Evolutionary conservation across 1,140 invertebrate species (phyloP), one percentile per base, ranked within the genome.

Genomic region (Drosophila ironensis): DNA sequence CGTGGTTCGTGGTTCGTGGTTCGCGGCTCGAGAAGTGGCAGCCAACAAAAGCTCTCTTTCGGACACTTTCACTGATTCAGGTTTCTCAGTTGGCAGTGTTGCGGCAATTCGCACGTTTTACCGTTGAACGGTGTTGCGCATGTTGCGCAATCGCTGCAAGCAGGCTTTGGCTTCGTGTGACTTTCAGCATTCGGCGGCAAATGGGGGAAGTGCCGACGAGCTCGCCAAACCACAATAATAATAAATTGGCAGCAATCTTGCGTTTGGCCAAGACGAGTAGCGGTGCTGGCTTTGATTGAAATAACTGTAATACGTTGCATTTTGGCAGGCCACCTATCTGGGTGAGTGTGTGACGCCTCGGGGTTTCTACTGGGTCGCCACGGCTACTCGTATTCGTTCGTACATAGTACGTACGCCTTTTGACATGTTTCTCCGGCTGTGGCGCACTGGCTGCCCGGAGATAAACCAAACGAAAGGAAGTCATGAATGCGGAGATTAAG

Each of bases 291-390:
- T 72, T 77, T 86, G 77, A 82, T 82, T 84, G 73, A 82, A 82
- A 61, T 82, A 82, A 82, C 78, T 82, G 78, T 82, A 82, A 84
- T 82, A 82, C 69, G 78, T 70, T 84, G 78, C 78, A 84, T 70
- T 84, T 78, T 74, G 70, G 59, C 70, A 72, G 45, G 40, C 56
- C 61, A 28, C 64, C 57, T 86, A 86, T 84, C 80, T 84, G 74
- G 80, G 80, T 84, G 74, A 84, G 70, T 84, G 80, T 84, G 80
- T 80, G 80, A 80, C 38, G 59, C 54, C 51, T 41, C 67, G 37
- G 47, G 53, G 56, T 53, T 28, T 64, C 25, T 30, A 46, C 37
- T 22, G 20, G 2, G 20, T 22, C n/a, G 40, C 22, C 46, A 40
- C 33, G 42, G 22, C 38, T 33, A 24, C 24, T 44, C 19, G 35